Evolutionary conservation across 35 echinoderm and acorn worm species (phyloP), one percentile per base, ranked within the genome.

Genomic region (Eucidaris tribuloides): DNA sequence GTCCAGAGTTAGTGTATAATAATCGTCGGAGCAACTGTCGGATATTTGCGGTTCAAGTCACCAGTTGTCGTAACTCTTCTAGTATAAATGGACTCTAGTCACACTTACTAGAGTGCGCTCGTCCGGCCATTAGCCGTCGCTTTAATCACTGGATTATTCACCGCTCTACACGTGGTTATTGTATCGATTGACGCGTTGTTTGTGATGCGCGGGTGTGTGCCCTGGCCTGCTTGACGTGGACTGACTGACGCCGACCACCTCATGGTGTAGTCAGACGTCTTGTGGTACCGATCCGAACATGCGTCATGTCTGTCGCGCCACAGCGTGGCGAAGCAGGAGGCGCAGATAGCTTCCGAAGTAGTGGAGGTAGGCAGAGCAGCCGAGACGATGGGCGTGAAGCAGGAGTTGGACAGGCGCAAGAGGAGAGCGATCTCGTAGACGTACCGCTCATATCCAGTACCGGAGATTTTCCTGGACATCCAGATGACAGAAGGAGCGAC

Each of bases 351-450:
- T 91, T 29, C 82, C 79, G 39, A 84, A 85, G 45, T 85, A 79
- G 42, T 91, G 92, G 13, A 96, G 55, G 40, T 91, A 91, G 55
- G 88, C 88, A 1, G 79, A 85, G 5, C 93, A 88, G 76, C 91
- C n/a, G n/a, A 96, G 19, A 96, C 87, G 45, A 96, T 45, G 13
- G 93, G 93, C 52, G 91, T 96, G 58, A 96, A 96, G 71, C 93
- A 96, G 48, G 88, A 91, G 83, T 96, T 96, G 20, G 93, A 91
- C 4, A 96, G 48, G 1, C 84, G 88, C 57, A 96, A 96, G 22
- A 91, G 31, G 36, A 79, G 72, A 4, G 77, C 77, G 3, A 84
- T 27, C 65, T 84, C 79, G 43, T 83, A 91, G 2, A 88, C 24
- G 24, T 43, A n/a, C 23, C 83, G 81, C 34, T 43, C 6, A 2